phyloP scores from a whole-genome alignment of 2,113 vertebrate species.

The Athene noctua region DNA sequence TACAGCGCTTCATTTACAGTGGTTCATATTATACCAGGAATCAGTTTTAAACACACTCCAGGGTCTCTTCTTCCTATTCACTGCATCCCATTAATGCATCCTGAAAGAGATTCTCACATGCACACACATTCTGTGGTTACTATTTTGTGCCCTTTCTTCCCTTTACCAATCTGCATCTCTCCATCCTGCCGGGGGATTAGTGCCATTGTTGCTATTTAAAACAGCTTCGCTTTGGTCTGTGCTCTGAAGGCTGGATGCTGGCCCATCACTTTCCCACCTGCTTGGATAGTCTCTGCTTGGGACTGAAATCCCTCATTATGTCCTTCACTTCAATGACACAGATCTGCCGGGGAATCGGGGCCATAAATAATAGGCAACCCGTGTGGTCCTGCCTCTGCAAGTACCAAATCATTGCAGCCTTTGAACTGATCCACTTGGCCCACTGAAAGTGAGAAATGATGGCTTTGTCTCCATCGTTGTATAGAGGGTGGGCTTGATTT shows the following conservation, averaged over 20 bases:
- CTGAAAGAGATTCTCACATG: slow-evolving; percentile 38
- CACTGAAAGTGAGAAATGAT: neutral
- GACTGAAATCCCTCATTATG: slow-evolving; percentile 57
- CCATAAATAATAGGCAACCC: neutral
- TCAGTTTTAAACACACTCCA: slow-evolving; percentile 43
- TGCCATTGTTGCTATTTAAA: slow-evolving; percentile 61
- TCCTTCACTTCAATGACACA: slow-evolving; percentile 33
- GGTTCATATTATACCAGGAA: neutral
- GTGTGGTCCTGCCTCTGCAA: neutral
- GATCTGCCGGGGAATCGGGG: neutral
- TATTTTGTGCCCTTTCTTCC: slow-evolving; percentile 45
- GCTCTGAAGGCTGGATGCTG: slow-evolving; percentile 34
- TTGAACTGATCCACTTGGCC: neutral
- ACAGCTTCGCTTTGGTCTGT: neutral
- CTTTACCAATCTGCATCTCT: slow-evolving; percentile 41
- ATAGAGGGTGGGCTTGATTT: neutral
- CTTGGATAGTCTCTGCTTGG: slow-evolving; percentile 52
- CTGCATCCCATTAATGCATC: slow-evolving; percentile 37
- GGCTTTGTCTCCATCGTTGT: neutral
- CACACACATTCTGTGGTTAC: neutral
- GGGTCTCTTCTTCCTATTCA: slow-evolving; percentile 63
- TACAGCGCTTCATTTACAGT: neutral
- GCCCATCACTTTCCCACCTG: slow-evolving; percentile 43
- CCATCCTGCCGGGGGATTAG: neutral
- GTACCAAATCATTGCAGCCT: slow-evolving; percentile 2